Conservation (phyloP, 2,113 vertebrate species). For the Scomber scombrus region DNA sequence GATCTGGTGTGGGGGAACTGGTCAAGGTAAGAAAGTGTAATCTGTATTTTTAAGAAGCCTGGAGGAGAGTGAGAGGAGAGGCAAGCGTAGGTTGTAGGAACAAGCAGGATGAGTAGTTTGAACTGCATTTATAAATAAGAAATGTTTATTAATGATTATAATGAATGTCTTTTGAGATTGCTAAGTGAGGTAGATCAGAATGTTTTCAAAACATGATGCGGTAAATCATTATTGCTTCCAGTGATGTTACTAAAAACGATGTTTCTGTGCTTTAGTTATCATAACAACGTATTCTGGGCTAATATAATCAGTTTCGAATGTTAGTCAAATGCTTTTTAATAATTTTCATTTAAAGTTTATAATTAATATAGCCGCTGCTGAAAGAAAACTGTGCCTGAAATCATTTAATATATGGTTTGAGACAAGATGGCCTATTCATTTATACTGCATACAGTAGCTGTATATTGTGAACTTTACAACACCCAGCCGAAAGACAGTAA, state of each 20-base stretch:
- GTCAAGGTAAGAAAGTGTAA: slow-evolving; percentile 16
- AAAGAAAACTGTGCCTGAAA: not conserved
- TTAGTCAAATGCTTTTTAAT: not conserved
- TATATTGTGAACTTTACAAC: not conserved
- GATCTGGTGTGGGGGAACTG: not conserved
- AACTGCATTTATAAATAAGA: slow-evolving; percentile 29
- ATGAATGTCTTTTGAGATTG: slow-evolving; percentile 34
- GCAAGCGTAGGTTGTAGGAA: not conserved
- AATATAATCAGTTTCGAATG: slow-evolving; percentile 1
- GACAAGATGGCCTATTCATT: not conserved
- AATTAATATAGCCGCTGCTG: not conserved
- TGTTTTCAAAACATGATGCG: slow-evolving; percentile 41
- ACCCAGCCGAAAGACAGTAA: slow-evolving; percentile 7
- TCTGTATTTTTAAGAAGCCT: slow-evolving; percentile 21
- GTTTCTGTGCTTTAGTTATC: not conserved
- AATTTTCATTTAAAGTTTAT: not conserved
- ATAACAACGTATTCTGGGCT: slow-evolving; percentile 6
- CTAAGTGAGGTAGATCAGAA: slow-evolving; percentile 38
- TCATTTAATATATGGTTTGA: not conserved
- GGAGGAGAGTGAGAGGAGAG: slow-evolving; percentile 17
- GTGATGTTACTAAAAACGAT: slow-evolving; percentile 22
- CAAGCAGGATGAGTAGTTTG: slow-evolving; percentile 2
- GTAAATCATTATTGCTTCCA: slow-evolving; percentile 42
- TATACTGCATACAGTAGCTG: not conserved
- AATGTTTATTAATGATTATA: slow-evolving; percentile 6